Percentiles rank a stretch among this genome's conserved stretches.
Conservation (phyloP, 1,140 invertebrate genomes). For the Drosophila seguyi region DNA sequence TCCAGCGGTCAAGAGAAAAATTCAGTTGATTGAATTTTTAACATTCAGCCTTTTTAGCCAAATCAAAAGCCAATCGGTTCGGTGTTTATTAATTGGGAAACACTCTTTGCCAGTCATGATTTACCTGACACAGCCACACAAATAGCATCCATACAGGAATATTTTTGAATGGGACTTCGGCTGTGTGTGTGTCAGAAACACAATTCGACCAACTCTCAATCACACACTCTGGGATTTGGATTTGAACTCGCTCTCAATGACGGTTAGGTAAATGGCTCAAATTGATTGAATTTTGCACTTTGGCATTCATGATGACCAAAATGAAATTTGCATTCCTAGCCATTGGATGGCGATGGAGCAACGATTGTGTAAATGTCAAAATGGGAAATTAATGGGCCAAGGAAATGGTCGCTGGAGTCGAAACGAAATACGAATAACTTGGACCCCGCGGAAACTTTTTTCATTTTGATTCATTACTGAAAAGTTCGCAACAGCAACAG, state of each 20-base stretch:
- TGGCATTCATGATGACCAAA: slow-evolving; percentile 75
- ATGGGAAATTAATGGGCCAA: slow-evolving; percentile 58
- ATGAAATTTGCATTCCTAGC: slow-evolving; percentile 65
- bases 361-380: slow-evolving; percentile 48
- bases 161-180: slow-evolving; percentile 32
- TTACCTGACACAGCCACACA: slow-evolving; percentile 28
- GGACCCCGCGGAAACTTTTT: slow-evolving; percentile 36
- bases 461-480: slow-evolving; percentile 54
- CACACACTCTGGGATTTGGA: slow-evolving; percentile 21
- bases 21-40: slow-evolving; percentile 17
- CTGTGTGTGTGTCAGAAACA: slow-evolving; percentile 39
- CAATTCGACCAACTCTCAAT: slow-evolving; percentile 31
- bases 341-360: slow-evolving; percentile 12
- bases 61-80: slow-evolving; percentile 44
- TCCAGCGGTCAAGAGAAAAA: neutral
- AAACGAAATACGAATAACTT: slow-evolving; percentile 34
- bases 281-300: slow-evolving; percentile 83
- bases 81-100: slow-evolving; percentile 47
- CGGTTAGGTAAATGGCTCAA: slow-evolving; percentile 74
- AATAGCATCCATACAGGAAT: slow-evolving; percentile 15
- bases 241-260: slow-evolving; percentile 48
- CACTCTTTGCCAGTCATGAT: slow-evolving; percentile 41
- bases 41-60: slow-evolving; percentile 25
- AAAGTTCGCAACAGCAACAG: slow-evolving; percentile 33
- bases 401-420: slow-evolving; percentile 24